These are phyloP conservation scores for Hydrotaea cyrtoneurina DNA, from an alignment of 2,888 invertebrate species.

Conservation along the genomic window DNA sequence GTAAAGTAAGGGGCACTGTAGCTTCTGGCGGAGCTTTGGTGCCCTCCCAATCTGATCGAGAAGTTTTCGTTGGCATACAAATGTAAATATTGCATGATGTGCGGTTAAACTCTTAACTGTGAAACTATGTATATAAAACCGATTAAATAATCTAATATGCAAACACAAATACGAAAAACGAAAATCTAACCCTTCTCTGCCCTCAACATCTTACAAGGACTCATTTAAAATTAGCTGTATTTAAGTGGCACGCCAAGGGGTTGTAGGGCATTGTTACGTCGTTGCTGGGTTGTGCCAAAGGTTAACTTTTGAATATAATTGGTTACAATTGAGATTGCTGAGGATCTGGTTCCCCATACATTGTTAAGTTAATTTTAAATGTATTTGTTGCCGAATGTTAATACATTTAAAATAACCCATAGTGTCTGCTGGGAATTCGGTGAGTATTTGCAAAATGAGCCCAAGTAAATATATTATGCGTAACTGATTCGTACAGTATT, in stretches of 20 bases:
- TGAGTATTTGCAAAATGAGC: conserved; percentile 7
- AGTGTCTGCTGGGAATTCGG: conserved; percentile 5
- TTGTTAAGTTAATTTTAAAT: conserved; percentile 12
- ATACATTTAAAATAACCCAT: conserved; percentile 17
- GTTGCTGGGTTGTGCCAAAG: neutral
- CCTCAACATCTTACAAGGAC: neutral
- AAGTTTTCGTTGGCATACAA: conserved; percentile 1
- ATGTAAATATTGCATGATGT: conserved; percentile 59
- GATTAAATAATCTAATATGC: conserved; percentile 54
- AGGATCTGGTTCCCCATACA: neutral
- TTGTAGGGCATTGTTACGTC: neutral
- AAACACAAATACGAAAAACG: neutral
- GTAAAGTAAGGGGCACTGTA: neutral
- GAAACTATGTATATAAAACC: conserved; percentile 47
- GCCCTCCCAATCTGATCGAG: neutral
- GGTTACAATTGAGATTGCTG: neutral
- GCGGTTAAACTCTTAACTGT: conserved; percentile 56
- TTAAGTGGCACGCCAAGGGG: neutral
- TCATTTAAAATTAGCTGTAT: neutral
- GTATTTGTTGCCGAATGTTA: neutral
- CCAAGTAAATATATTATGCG: conserved; percentile 18
- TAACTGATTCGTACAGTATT: neutral
- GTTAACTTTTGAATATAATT: conserved; percentile 27
- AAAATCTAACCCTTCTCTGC: neutral
- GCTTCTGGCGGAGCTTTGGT: neutral